Percentiles rank a stretch among this genome's conserved stretches.
Conservation (phyloP, 2,113 vertebrate species). For the Actenoides lindsayi region DNA sequence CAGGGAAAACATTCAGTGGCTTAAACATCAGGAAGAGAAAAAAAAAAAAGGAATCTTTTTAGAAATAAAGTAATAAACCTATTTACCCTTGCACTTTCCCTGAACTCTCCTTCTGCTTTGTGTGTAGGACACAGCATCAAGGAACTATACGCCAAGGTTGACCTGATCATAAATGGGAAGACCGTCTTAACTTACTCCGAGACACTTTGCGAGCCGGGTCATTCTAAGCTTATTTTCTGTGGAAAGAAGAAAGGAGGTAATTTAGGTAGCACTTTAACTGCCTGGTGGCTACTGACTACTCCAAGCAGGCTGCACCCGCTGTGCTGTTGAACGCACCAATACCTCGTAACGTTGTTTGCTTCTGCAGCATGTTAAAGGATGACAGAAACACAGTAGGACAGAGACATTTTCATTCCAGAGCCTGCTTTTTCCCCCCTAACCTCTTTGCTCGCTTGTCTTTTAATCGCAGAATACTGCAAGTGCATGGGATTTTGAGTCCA, state of each 20-base stretch:
- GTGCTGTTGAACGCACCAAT: not conserved
- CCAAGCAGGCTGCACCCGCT: not conserved
- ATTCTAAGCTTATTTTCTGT: conserved; percentile 70
- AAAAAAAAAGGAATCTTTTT: accelerated
- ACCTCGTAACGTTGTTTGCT: not conserved
- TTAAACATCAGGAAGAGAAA: not conserved
- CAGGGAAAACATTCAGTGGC: not conserved
- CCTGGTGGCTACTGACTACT: not conserved
- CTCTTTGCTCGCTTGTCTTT: not conserved
- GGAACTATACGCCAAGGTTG: conserved; percentile 27
- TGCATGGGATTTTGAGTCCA: not conserved
- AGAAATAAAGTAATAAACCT: not conserved
- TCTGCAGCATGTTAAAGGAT: not conserved
- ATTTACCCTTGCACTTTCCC: not conserved
- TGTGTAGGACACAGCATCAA: conserved; percentile 67
- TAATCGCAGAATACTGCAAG: not conserved
- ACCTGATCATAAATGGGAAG: conserved; percentile 11
- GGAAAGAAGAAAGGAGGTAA: conserved; percentile 82
- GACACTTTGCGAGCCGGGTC: conserved; percentile 35
- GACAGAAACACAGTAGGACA: not conserved
- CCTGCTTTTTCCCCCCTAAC: not conserved
- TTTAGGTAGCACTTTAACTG: not conserved
- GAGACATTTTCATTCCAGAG: conserved; percentile 15
- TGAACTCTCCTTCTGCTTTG: not conserved
- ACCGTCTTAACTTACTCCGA: conserved; percentile 43